phyloP scores from a whole-genome alignment of 2,113 vertebrate genomes.

The Tyto alba region DNA sequence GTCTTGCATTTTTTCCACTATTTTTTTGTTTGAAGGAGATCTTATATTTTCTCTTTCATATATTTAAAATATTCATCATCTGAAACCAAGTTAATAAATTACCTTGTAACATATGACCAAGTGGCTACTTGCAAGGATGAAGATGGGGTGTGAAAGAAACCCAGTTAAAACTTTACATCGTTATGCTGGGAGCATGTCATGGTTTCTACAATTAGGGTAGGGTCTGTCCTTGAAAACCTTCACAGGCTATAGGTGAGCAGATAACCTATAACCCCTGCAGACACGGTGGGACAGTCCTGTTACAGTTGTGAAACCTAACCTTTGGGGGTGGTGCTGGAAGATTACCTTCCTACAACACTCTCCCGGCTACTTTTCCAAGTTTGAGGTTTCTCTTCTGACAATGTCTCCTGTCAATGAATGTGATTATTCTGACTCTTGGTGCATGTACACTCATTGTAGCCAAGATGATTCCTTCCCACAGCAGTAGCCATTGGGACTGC shows the following conservation, averaged over 20 bases:
- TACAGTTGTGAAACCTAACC: neutral
- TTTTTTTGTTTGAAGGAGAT: constrained; percentile 15
- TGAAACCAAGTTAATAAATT: constrained; percentile 9
- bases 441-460: rapidly evolving
- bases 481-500: neutral
- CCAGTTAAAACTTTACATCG: neutral
- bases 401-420: neutral
- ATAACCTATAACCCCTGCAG: neutral
- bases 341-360: neutral
- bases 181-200: neutral
- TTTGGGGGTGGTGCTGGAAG: neutral
- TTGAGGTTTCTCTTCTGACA: neutral
- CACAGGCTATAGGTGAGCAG: neutral
- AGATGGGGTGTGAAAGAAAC: neutral
- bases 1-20: neutral
- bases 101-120: neutral
- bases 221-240: neutral
- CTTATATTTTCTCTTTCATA: constrained; percentile 16
- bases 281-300: neutral
- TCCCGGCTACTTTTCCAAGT: neutral
- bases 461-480: neutral
- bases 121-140: neutral
- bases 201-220: neutral
- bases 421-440: neutral
- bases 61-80: constrained; percentile 28